Evolutionary conservation across 2,888 invertebrate species (phyloP).

Genomic region (Blastobasis adustella): DNA sequence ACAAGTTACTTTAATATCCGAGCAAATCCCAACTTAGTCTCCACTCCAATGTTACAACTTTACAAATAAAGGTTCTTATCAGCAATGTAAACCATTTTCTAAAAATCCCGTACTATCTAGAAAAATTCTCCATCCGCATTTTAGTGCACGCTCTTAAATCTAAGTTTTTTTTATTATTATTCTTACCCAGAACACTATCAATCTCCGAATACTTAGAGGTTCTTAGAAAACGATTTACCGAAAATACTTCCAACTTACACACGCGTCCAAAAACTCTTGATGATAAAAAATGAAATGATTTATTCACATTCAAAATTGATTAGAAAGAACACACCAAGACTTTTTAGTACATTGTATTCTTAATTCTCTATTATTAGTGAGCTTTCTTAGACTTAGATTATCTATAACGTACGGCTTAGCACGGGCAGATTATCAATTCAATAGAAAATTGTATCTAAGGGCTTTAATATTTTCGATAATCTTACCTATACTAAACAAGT

Average conservation of each 20-base stretch:
- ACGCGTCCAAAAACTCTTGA: constrained; percentile 21
- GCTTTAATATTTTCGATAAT: too few relatives aligned
- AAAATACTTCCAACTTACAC: constrained; percentile 11
- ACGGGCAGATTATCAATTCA: neutral
- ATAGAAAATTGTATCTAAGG: too few relatives aligned
- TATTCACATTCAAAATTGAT: constrained; percentile 31
- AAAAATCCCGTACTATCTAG: constrained; percentile 7
- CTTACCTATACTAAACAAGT: too few relatives aligned
- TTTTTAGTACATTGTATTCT: constrained; percentile 27
- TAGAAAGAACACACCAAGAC: constrained; percentile 52
- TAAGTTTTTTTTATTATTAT: neutral
- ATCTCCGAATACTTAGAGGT: constrained; percentile 3
- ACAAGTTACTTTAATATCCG: too few relatives aligned
- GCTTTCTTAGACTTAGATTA: constrained; percentile 51
- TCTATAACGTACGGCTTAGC: constrained; percentile 15
- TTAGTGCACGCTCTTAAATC: neutral
- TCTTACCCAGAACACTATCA: neutral
- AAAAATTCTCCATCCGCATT: constrained; percentile 5
- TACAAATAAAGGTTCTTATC: neutral
- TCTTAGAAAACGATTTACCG: constrained; percentile 13
- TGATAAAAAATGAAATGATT: constrained; percentile 23
- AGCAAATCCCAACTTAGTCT: too few relatives aligned
- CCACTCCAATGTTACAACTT: neutral
- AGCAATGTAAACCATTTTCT: constrained; percentile 10
- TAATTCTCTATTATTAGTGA: constrained; percentile 50